Evolutionary conservation across 2,113 vertebrate species (phyloP), one percentile per base, ranked within the genome.

Genomic region (Meles meles): DNA sequence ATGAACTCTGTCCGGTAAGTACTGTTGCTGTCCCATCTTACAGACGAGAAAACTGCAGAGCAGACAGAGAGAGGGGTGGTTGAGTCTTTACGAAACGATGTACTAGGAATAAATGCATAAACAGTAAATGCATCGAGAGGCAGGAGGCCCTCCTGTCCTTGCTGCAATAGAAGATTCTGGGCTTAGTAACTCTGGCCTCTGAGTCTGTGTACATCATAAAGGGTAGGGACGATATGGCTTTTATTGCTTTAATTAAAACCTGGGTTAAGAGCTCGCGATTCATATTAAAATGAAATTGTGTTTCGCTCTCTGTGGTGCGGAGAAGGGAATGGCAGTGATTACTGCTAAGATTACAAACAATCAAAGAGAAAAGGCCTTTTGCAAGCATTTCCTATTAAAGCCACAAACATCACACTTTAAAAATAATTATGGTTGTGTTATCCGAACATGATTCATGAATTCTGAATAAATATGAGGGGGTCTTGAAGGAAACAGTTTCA

Each of bases 161-260:
- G 72, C 7, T 84, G 84, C 80, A 84, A 97, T 93, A 47, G n/a
- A 29, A 88, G 90, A 90, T 63, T 69, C 81, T 4, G 74, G 20
- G 34, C 74, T 94, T 96, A 2, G 34, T 77, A 72, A 83, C 94
- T 97, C 94, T 39, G 83, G 97, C 98, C 96, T 97, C 5, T 95
- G 93, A 88, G 47, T 98, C 94, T 98, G 97, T 98, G 96, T 98
- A 97, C 97, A 65, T 85, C 93, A n/a, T 76, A 99, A 99, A 99
- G 98, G 98, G 97, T 98, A 99, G 98, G 99, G 97, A 98, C 80
- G 96, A 98, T 95, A 96, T 63, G 96, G 96, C 97, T 98, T 98
- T 99, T 98, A 98, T 98, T 98, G 98, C 98, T 98, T 99, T 99
- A 99, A 99, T 99, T 99, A 99, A 99, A 99, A 98, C 98, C 97